A percentile compares a stretch with the other conserved stretches of the same genome.
These are phyloP conservation scores for Triops longicaudatus DNA, from an alignment of 1,140 invertebrate species.

Conservation along the genomic window DNA sequence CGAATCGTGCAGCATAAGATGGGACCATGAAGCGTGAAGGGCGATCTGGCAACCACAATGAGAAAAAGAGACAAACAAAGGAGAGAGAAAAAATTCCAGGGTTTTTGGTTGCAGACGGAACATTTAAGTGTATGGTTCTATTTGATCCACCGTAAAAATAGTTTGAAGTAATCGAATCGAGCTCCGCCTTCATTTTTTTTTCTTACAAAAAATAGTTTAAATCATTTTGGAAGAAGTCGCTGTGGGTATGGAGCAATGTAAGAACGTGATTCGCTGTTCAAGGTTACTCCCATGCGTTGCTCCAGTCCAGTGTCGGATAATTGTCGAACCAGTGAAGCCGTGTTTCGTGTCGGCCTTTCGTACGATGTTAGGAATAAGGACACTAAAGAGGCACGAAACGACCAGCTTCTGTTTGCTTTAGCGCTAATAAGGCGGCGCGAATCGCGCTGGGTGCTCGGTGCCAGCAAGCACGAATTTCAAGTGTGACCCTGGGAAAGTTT, in stretches of 20 bases:
- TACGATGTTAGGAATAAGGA: background rate
- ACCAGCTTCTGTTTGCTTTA: constrained; percentile 3
- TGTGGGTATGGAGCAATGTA: background rate
- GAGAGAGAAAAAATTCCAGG: background rate
- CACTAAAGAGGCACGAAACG: background rate
- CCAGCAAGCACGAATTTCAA: constrained; percentile 5
- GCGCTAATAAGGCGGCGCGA: background rate
- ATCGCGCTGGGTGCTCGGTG: background rate
- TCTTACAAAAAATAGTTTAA: background rate
- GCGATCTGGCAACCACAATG: background rate
- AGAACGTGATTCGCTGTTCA: background rate
- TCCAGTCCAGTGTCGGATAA: background rate
- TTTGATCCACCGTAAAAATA: background rate
- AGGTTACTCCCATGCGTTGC: background rate
- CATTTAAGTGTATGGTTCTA: background rate
- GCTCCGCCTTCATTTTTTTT: background rate
- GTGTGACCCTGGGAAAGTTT: background rate
- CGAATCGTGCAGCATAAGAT: background rate
- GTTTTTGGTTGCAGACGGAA: background rate
- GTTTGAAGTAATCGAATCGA: background rate
- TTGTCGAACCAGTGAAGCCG: no score
- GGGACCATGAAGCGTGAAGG: background rate
- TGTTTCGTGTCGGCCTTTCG: background rate
- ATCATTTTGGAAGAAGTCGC: background rate
- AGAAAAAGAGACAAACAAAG: background rate